phyloP scores from a whole-genome alignment of 2,888 invertebrate genomes.

The Syritta pipiens region DNA sequence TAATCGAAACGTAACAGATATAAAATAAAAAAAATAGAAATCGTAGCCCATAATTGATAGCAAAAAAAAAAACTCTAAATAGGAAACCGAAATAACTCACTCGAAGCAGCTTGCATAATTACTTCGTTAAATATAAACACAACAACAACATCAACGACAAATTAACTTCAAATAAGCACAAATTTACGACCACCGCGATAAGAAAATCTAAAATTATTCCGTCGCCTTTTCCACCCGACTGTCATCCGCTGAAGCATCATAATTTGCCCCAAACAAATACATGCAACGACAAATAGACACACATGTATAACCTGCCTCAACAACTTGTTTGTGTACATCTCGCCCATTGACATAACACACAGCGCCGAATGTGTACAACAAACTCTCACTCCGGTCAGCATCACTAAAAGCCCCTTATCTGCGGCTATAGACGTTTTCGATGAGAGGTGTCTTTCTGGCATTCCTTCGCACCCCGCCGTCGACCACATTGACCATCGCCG shows the following conservation, averaged over 20 bases:
- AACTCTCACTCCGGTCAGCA: conserved; percentile 9
- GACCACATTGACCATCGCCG: background rate
- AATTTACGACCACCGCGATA: conserved; percentile 45
- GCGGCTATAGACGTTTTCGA: conserved; percentile 1
- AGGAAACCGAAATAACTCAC: no score
- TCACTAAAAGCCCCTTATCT: conserved; percentile 54
- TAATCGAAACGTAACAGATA: conserved; percentile 26
- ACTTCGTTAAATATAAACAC: no score
- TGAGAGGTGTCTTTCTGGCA: conserved; percentile 54
- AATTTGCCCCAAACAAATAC: conserved; percentile 15
- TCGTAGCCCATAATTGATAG: conserved; percentile 35
- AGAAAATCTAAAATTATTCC: conserved; percentile 36
- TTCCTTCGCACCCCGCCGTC: background rate
- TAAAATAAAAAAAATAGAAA: conserved; percentile 50
- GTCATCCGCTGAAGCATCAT: conserved; percentile 22
- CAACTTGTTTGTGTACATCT: conserved; percentile 36
- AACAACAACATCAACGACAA: conserved; percentile 45
- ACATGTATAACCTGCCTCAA: conserved; percentile 52
- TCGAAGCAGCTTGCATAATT: no score
- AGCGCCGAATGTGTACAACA: background rate
- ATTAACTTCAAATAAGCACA: conserved; percentile 48
- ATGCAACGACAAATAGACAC: no score
- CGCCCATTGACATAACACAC: conserved; percentile 54
- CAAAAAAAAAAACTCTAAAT: no score
- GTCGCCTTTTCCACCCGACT: background rate